These are phyloP conservation scores for Eumeta japonica DNA, from an alignment of 1,140 invertebrate genomes.

Conservation along the genomic window DNA sequence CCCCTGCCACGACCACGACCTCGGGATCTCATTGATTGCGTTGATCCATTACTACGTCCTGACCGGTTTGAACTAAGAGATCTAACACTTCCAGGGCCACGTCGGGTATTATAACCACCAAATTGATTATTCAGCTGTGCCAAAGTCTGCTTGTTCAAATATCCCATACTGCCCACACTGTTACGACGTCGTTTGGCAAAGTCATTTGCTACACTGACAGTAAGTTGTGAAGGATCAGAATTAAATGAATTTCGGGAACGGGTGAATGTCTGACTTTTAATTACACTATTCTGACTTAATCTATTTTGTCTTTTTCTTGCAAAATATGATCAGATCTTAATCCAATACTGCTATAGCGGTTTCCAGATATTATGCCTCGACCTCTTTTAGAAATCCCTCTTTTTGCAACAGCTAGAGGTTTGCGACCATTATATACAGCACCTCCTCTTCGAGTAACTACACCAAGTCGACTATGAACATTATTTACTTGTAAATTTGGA, in stretches of 20 bases:
- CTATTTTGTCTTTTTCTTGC: constrained; percentile 30
- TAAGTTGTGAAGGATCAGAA: constrained; percentile 39
- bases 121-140: constrained; percentile 39
- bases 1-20: constrained; percentile 30
- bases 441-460: constrained; percentile 26
- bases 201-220: constrained; percentile 48
- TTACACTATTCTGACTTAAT: constrained; percentile 28
- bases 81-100: constrained; percentile 41
- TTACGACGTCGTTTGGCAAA: constrained; percentile 43
- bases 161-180: constrained; percentile 37
- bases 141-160: constrained; percentile 38
- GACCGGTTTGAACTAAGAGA: constrained; percentile 34
- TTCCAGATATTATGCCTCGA: constrained; percentile 31
- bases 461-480: constrained; percentile 40
- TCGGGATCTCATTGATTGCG: constrained; percentile 24
- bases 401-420: constrained; percentile 40
- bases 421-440: constrained; percentile 20
- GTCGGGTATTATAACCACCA: constrained; percentile 31
- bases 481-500: constrained; percentile 20
- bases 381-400: constrained; percentile 45
- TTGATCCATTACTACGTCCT: constrained; percentile 28
- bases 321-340: constrained; percentile 48
- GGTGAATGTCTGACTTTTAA: constrained; percentile 45
- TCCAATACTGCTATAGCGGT: constrained; percentile 39
- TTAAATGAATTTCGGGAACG: constrained; percentile 37